These are phyloP conservation scores for Andrena camellia DNA, from an alignment of 2,888 invertebrate species.

Conservation along the genomic window DNA sequence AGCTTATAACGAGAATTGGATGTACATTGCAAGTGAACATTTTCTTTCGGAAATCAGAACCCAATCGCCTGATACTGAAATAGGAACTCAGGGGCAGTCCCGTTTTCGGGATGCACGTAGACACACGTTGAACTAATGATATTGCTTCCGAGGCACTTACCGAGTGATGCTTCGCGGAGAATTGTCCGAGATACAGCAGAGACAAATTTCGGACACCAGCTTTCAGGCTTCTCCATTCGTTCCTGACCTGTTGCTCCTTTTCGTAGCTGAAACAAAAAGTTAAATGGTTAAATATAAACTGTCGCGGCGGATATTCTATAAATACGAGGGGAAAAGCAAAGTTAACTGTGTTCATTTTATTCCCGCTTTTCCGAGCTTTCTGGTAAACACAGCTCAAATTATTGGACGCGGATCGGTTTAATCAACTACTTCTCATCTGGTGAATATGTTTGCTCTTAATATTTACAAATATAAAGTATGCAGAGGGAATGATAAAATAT, in stretches of 20 bases:
- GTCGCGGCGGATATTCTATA: neutral
- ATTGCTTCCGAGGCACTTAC: slow-evolving; percentile 70
- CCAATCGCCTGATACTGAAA: too few relatives aligned
- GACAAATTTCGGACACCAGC: slow-evolving; percentile 77
- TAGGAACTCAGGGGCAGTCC: too few relatives aligned
- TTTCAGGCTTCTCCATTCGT: slow-evolving; percentile 80
- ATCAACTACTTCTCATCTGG: too few relatives aligned
- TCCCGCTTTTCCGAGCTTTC: neutral
- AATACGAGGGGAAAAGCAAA: neutral
- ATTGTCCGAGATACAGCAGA: slow-evolving; percentile 71
- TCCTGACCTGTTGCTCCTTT: slow-evolving; percentile 79
- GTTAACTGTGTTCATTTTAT: neutral
- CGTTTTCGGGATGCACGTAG: too few relatives aligned
- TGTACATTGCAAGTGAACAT: too few relatives aligned
- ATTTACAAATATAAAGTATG: too few relatives aligned
- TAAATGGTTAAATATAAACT: slow-evolving; percentile 62
- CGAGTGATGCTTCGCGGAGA: slow-evolving; percentile 71
- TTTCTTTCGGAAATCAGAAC: too few relatives aligned
- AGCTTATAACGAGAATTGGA: too few relatives aligned
- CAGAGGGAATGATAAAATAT: too few relatives aligned
- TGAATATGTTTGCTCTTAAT: too few relatives aligned
- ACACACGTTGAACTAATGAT: slow-evolving; percentile 19
- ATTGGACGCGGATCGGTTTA: neutral
- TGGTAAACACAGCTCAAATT: neutral
- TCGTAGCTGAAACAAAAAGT: slow-evolving; percentile 69